phyloP scores from a whole-genome alignment of 2,113 vertebrate genomes.

The Tringa solitaria region DNA sequence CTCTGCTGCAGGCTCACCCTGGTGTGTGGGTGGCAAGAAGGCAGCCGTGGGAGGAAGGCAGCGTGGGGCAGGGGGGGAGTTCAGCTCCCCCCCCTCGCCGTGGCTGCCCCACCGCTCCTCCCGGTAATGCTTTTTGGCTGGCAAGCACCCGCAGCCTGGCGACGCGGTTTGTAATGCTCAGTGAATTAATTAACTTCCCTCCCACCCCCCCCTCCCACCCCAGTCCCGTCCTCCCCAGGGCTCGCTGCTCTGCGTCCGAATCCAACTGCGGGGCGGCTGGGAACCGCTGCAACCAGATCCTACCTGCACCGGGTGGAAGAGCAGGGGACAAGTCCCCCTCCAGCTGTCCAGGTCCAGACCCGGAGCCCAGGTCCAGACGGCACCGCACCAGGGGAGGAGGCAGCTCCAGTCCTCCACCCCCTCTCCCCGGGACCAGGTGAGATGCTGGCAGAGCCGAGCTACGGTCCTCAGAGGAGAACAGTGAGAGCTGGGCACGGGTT shows the following conservation, averaged over 20 bases:
- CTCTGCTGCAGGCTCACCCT: not conserved
- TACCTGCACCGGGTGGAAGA: not conserved
- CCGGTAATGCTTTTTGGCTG: not conserved
- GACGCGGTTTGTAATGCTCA: not conserved
- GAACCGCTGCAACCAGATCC: not conserved
- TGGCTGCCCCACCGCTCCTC: not conserved
- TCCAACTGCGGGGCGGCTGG: not conserved
- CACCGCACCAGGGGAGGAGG: not conserved
- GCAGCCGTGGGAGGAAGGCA: not conserved
- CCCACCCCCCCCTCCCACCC: accelerated
- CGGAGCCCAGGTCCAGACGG: not conserved
- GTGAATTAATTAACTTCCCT: not conserved
- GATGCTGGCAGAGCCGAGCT: not conserved
- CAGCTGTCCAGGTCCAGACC: not conserved
- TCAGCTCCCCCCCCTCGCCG: not conserved
- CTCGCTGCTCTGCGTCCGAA: not conserved
- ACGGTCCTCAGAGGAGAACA: not conserved
- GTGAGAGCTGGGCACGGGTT: not conserved
- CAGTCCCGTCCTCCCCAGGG: not conserved
- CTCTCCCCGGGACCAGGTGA: not conserved
- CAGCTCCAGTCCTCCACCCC: not conserved
- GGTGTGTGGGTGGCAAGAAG: not conserved
- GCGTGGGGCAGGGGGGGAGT: not conserved
- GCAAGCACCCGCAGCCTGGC: not conserved
- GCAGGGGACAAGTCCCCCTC: not conserved